Evolutionary conservation across 2,888 invertebrate species (phyloP), one percentile per base, ranked within the genome.

Genomic region (Orchesellides sinensis): DNA sequence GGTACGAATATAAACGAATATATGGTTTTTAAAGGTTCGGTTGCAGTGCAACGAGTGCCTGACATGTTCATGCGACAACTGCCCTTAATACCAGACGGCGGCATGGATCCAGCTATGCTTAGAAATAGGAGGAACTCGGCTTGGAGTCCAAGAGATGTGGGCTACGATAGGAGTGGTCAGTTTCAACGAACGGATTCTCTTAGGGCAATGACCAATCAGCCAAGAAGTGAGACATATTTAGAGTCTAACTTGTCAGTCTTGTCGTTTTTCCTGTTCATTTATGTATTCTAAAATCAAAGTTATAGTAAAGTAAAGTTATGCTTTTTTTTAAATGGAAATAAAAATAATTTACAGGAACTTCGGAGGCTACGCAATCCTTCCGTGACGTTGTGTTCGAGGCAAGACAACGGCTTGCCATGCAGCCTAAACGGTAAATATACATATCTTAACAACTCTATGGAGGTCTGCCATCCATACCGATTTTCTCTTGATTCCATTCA

Each of bases 151-250:
- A 52, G 88, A 68, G 88, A 88, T 86, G 77, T 87, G 65, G 86
- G 86, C 54, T 87, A 83, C 66, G 87, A 87, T 78, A 73, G 87
- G 45, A 73, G 88, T 35, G 61, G 81, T 72, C 87, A 88, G 65
- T 88, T 88, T 77, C 86, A 88, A 75, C 61, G 88, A 72, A 88
- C 86, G 19, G 88, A 88, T 61, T 88, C 88, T 27, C 86, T 88
- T 49, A 81, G 87, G 81, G 85, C 87, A 66, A 88, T 88, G 80
- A 72, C 70, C 80, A 86, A 86, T 81, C 88, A 85, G 63, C 79
- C 74, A 49, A 85, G 85, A 85, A 85, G 86, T 86, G 84, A 59
- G 82, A n/a, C n/a, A 59, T 23, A 6, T 23, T n/a, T n/a, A n/a
- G n/a, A n/a, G n/a, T n/a, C n/a, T n/a, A n/a, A n/a, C n/a, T n/a